phyloP scores from a whole-genome alignment of 1,140 invertebrate species.

The Acromyrmex heyeri region DNA sequence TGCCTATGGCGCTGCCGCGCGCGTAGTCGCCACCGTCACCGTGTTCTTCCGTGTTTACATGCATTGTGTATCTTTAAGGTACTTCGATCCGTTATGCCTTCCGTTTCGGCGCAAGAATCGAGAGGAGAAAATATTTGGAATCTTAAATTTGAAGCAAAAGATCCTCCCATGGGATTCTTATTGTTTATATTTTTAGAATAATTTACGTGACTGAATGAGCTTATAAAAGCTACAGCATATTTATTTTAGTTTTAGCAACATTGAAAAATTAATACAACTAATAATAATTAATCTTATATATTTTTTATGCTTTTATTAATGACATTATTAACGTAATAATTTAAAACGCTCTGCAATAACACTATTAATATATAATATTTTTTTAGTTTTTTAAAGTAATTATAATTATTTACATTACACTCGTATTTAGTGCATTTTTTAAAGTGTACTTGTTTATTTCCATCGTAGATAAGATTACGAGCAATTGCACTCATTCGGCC shows the following conservation, averaged over 20 bases:
- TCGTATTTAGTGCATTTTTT: neutral
- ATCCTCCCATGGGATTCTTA: no score
- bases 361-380: neutral
- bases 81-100: conserved; percentile 20
- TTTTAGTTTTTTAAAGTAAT: conserved; percentile 2
- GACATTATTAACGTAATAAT: neutral
- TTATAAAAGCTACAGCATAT: neutral
- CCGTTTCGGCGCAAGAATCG: neutral
- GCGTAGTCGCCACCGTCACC: conserved; percentile 20
- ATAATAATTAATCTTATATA: neutral
- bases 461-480: conserved; percentile 7
- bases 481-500: conserved; percentile 27
- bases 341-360: neutral
- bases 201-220: neutral
- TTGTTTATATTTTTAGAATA: neutral
- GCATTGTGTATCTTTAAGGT: conserved; percentile 13
- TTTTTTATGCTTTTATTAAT: conserved; percentile 29
- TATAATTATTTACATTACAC: neutral
- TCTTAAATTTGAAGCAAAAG: neutral
- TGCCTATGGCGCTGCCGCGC: conserved; percentile 57
- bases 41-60: conserved; percentile 64
- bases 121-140: neutral
- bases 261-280: neutral
- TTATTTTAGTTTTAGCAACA: neutral
- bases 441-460: neutral